Evolutionary conservation across 2,888 invertebrate genomes (phyloP).

Genomic region (Drymonia ruficornis): DNA sequence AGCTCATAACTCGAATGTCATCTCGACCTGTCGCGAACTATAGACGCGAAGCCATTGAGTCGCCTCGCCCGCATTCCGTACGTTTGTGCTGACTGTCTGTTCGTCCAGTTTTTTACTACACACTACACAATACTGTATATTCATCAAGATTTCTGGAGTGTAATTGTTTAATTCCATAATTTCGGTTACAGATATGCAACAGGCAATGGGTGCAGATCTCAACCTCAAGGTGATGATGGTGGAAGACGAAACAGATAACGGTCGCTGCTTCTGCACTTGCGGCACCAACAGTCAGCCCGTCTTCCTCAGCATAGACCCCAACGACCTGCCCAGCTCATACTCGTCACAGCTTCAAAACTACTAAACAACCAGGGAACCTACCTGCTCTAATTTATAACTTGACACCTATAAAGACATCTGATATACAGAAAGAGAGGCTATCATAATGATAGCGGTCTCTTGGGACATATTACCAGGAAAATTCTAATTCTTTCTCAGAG

Average conservation of each 20-base stretch:
- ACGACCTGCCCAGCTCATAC: slow-evolving; percentile 6
- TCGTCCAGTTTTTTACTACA: no score
- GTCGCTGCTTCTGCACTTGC: slow-evolving; percentile 50
- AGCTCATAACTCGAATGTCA: no score
- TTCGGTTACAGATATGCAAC: slow-evolving; percentile 18
- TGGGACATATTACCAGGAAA: no score
- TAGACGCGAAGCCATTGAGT: no score
- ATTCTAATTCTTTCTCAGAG: no score
- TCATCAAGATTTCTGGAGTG: no score
- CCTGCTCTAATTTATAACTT: neutral
- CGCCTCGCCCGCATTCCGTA: no score
- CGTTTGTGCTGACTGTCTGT: no score
- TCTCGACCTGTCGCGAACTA: no score
- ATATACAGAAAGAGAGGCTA: no score
- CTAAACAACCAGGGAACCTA: neutral
- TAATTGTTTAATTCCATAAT: neutral
- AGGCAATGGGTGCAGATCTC: slow-evolving; percentile 35
- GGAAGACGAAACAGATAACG: slow-evolving; percentile 31
- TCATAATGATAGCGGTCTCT: no score
- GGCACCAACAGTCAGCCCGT: slow-evolving; percentile 41
- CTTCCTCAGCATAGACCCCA: slow-evolving; percentile 39
- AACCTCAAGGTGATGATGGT: slow-evolving; percentile 39
- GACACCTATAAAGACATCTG: neutral
- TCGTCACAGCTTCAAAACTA: neutral
- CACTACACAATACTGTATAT: no score